Evolutionary conservation across 2,113 vertebrate species (phyloP).

Genomic region (Pelvicachromis taeniatus): DNA sequence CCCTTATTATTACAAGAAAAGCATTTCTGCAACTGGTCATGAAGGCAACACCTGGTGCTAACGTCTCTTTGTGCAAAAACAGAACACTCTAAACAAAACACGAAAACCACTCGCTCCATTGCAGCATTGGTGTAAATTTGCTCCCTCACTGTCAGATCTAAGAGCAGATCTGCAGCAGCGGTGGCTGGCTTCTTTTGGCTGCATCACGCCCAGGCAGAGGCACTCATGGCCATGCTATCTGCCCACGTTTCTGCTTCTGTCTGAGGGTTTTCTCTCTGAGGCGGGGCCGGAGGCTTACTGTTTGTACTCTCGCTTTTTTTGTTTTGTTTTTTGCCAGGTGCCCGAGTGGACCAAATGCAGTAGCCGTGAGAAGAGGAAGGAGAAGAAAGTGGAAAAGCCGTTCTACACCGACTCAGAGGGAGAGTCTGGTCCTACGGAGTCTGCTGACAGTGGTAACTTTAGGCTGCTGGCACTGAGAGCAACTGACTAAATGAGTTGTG

Average conservation of each 20-base stretch:
- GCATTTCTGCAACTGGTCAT: constrained; percentile 65
- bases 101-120: not conserved
- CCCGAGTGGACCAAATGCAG: constrained; percentile 98
- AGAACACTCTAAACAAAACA: not conserved
- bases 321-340: constrained; percentile 74
- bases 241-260: constrained; percentile 38
- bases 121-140: not conserved
- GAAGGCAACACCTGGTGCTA: constrained; percentile 66
- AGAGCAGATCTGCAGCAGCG: constrained; percentile 29
- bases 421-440: constrained; percentile 93
- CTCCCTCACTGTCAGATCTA: constrained; percentile 16
- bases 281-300: not conserved
- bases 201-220: constrained; percentile 50
- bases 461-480: not conserved
- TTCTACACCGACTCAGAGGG: constrained; percentile 97
- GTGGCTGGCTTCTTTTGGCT: constrained; percentile 54
- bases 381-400: constrained; percentile 94
- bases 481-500: too few relatives aligned
- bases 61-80: not conserved
- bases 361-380: constrained; percentile 93
- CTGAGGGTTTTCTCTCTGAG: not conserved
- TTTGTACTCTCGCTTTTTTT: not conserved
- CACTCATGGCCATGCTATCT: constrained; percentile 67
- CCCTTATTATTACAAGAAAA: constrained; percentile 26
- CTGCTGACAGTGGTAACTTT: constrained; percentile 87